These are phyloP conservation scores for Spea hammondii DNA, from an alignment of 2,797 vertebrate genomes.

Conservation along the genomic window DNA sequence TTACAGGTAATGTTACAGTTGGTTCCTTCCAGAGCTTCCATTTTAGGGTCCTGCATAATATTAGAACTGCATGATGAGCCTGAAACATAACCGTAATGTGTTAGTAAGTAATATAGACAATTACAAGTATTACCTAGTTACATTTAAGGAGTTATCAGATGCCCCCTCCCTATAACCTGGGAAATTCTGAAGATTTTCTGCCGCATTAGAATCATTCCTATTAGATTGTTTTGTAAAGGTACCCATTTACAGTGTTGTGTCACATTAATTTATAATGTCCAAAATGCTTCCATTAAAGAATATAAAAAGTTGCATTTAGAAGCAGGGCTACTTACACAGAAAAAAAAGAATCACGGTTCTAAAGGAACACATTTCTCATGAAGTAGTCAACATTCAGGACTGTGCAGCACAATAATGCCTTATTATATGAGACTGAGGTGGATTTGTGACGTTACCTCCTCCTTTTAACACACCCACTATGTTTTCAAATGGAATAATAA, in stretches of 20 bases:
- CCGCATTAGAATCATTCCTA: no score
- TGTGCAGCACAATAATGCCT: background rate
- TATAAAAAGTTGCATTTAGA: background rate
- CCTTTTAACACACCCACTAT: background rate
- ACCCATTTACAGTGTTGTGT: no score
- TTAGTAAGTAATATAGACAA: background rate
- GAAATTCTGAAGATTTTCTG: no score
- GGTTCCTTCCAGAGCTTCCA: background rate
- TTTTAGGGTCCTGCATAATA: conserved; percentile 1
- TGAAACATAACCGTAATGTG: conserved; percentile 4
- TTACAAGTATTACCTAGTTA: background rate
- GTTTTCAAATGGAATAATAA: background rate
- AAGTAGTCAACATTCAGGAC: background rate
- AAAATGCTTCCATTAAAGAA: background rate
- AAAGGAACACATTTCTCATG: conserved; percentile 5
- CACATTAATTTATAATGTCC: no score
- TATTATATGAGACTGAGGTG: no score
- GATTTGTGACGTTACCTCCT: no score
- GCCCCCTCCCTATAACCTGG: no score
- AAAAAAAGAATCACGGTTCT: background rate
- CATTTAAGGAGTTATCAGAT: no score
- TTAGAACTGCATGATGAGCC: conserved; percentile 16
- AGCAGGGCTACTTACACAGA: conserved; percentile 12
- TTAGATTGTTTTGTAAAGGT: no score
- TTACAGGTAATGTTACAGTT: conserved; percentile 8